Percentiles rank a stretch among this genome's conserved stretches.
phyloP scores from a whole-genome alignment of 2,113 vertebrate species.

The Hippocampus barbouri region DNA sequence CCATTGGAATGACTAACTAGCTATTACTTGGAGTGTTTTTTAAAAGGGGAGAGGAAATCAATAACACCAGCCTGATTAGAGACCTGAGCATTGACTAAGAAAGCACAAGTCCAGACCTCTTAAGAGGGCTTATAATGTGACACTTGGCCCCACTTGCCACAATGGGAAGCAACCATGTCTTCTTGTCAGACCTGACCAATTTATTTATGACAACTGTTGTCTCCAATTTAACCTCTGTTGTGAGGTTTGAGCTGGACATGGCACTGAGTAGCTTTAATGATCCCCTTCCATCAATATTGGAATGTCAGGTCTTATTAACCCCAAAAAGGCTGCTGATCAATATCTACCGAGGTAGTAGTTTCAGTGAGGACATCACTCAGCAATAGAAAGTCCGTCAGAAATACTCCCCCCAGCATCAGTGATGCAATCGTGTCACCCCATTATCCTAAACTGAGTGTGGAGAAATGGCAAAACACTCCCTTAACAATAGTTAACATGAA shows the following conservation, averaged over 20 bases:
- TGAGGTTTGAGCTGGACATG: slow-evolving; percentile 32
- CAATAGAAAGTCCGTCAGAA: slow-evolving; percentile 64
- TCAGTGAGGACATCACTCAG: slow-evolving; percentile 60
- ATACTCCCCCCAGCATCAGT: slow-evolving; percentile 40
- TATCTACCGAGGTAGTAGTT: slow-evolving; percentile 41
- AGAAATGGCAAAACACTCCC: slow-evolving; percentile 23
- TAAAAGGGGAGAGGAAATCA: slow-evolving; percentile 64
- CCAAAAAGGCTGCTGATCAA: slow-evolving; percentile 62
- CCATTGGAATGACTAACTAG: slow-evolving; percentile 68
- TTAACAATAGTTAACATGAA: slow-evolving; percentile 14
- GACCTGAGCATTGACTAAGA: slow-evolving; percentile 71
- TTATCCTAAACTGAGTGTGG: slow-evolving; percentile 41
- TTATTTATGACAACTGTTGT: slow-evolving; percentile 39
- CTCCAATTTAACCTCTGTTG: slow-evolving; percentile 25
- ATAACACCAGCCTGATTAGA: slow-evolving; percentile 72
- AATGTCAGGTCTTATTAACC: slow-evolving; percentile 75
- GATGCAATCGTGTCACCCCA: slow-evolving; percentile 53
- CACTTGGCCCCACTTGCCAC: slow-evolving; percentile 42
- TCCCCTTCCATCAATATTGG: slow-evolving; percentile 66
- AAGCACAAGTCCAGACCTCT: slow-evolving; percentile 42
- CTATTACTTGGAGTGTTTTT: slow-evolving; percentile 70
- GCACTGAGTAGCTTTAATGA: slow-evolving; percentile 57
- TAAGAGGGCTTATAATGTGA: slow-evolving; percentile 29
- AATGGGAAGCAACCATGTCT: slow-evolving; percentile 31
- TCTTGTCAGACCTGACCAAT: slow-evolving; percentile 38